These are phyloP conservation scores for Nothocercus julius DNA, from an alignment of 2,113 vertebrate genomes.

Conservation along the genomic window DNA sequence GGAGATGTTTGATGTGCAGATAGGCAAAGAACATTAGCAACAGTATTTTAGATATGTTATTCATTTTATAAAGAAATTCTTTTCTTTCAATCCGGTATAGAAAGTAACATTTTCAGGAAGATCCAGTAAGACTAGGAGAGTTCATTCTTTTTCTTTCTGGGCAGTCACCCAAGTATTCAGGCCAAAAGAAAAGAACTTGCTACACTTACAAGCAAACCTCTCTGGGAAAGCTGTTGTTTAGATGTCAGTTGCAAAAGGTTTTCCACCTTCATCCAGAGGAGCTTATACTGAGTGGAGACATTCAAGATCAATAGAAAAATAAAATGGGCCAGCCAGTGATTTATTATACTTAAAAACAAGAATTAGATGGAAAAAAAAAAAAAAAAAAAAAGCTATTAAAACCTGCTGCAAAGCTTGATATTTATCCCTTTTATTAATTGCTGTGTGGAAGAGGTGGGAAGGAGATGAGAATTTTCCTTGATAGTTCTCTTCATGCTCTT, in stretches of 20 bases:
- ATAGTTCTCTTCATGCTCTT: background rate
- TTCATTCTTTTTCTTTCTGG: background rate
- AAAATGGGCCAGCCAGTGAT: background rate
- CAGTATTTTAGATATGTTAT: background rate
- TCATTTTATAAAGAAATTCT: background rate
- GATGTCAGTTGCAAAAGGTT: background rate
- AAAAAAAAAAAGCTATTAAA: background rate
- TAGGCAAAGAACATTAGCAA: accelerated
- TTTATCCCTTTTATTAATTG: background rate
- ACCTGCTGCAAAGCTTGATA: background rate
- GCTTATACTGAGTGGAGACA: background rate
- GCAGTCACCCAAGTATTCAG: background rate
- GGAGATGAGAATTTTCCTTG: background rate
- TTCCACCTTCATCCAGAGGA: background rate
- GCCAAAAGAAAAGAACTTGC: background rate
- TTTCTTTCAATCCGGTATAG: background rate
- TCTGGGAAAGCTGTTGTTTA: background rate
- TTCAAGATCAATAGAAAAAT: background rate
- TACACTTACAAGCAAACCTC: background rate
- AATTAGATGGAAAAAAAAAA: background rate
- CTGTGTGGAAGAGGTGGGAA: background rate
- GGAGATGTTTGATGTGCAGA: background rate
- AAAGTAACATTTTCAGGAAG: background rate
- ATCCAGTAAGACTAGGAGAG: background rate
- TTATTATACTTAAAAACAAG: background rate